Evolutionary conservation across 2,888 invertebrate species (phyloP).

Genomic region (Elysia crispata): DNA sequence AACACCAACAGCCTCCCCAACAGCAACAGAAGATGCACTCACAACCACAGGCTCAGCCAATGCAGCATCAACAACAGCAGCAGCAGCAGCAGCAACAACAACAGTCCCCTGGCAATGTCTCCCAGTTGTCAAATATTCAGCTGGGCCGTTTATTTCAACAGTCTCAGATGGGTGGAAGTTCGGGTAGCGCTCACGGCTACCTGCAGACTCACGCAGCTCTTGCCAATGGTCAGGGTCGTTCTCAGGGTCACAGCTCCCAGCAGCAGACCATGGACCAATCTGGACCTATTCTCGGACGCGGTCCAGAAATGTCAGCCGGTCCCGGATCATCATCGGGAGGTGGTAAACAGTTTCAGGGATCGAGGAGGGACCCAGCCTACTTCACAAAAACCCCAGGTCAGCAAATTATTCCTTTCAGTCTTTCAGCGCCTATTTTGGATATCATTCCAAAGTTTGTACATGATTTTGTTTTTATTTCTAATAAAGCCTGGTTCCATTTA

Average conservation of each 20-base stretch:
- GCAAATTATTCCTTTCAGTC: too few species aligned
- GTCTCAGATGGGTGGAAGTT: constrained; percentile 6
- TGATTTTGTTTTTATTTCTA: too few species aligned
- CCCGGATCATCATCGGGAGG: background rate
- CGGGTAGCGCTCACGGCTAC: background rate
- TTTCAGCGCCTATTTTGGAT: too few species aligned
- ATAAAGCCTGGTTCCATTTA: too few species aligned
- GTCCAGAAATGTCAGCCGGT: constrained; percentile 25
- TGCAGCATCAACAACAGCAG: constrained; percentile 32
- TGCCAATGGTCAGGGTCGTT: too few species aligned
- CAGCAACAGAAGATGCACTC: constrained; percentile 24
- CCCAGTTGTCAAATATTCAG: constrained; percentile 36
- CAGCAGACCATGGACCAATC: constrained; percentile 44
- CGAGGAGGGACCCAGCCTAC: background rate
- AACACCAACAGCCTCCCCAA: constrained; percentile 31
- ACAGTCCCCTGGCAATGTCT: constrained; percentile 38
- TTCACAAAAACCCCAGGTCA: constrained; percentile 33
- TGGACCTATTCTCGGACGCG: too few species aligned
- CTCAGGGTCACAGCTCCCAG: background rate
- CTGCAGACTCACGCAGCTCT: too few species aligned
- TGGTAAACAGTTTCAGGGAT: background rate
- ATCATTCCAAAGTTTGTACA: too few species aligned
- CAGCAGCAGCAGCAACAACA: constrained; percentile 45
- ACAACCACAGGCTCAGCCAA: constrained; percentile 20
- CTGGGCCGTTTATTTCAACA: background rate